These are phyloP conservation scores for Tenthredo notha DNA, from an alignment of 2,888 invertebrate genomes.

Conservation along the genomic window DNA sequence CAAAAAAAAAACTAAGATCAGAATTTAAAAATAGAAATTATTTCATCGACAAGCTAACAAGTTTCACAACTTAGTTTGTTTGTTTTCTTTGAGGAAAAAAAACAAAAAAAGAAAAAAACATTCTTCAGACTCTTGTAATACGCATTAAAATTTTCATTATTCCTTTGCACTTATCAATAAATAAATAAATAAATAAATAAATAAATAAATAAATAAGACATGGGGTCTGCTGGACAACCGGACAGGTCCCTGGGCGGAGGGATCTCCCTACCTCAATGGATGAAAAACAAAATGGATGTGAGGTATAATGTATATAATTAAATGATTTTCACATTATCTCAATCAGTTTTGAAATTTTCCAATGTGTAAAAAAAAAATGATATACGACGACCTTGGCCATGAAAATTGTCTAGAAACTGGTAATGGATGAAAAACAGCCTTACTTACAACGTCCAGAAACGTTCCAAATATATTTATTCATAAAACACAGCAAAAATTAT, in stretches of 20 bases:
- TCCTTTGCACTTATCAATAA: neutral
- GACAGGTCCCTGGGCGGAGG: conserved; percentile 77
- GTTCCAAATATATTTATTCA: too few relatives aligned
- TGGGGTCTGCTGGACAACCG: conserved; percentile 73
- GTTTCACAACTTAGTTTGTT: neutral
- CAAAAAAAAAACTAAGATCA: neutral
- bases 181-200: neutral
- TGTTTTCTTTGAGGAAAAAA: neutral
- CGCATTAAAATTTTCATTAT: neutral
- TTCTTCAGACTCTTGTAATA: neutral
- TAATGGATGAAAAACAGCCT: neutral
- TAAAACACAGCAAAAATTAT: too few relatives aligned
- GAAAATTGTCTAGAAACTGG: neutral
- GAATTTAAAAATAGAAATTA: neutral
- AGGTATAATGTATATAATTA: too few relatives aligned
- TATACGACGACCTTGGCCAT: conserved; percentile 34
- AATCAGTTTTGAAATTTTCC: too few relatives aligned
- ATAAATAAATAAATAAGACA: conserved; percentile 53
- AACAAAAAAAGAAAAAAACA: neutral
- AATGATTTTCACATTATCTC: neutral
- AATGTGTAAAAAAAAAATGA: too few relatives aligned
- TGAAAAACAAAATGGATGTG: conserved; percentile 84
- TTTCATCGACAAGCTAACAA: neutral
- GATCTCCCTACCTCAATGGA: conserved; percentile 87
- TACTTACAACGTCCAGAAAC: too few relatives aligned